Percentiles rank a stretch among this genome's conserved stretches.
phyloP scores from a whole-genome alignment of 2,888 invertebrate genomes.

The Drosophila anomalata region DNA sequence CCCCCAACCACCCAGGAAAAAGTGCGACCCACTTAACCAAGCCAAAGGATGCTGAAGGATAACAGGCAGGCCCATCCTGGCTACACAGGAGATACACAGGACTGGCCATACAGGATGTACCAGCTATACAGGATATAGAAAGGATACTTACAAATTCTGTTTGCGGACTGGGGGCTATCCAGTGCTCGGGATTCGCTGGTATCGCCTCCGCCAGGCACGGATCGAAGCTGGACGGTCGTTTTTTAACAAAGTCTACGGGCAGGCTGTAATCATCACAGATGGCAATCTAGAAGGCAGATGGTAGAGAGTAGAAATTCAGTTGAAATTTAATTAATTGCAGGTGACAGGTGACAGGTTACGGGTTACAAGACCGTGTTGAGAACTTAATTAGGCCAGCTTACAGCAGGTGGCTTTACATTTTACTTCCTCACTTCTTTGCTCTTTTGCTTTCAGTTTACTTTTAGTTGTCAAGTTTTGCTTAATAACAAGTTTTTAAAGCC shows the following conservation, averaged over 20 bases:
- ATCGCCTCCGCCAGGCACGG: slow-evolving; percentile 87
- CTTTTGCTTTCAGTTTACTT: neutral
- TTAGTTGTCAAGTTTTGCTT: neutral
- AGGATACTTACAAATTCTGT: slow-evolving; percentile 83
- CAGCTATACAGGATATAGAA: neutral
- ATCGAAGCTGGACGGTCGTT: slow-evolving; percentile 87
- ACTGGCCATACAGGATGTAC: neutral
- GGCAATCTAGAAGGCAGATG: slow-evolving; percentile 88
- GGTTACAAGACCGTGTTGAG: neutral
- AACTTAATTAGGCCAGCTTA: neutral
- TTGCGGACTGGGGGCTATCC: slow-evolving; percentile 83
- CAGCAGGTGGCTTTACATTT: neutral
- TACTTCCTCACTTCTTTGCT: neutral
- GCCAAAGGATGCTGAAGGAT: slow-evolving; percentile 12
- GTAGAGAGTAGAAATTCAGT: slow-evolving; percentile 6
- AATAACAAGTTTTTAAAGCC: no score
- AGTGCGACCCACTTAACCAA: slow-evolving; percentile 17
- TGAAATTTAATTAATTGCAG: neutral
- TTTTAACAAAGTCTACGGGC: slow-evolving; percentile 92
- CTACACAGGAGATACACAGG: neutral
- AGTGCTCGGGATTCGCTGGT: slow-evolving; percentile 83
- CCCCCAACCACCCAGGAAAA: neutral
- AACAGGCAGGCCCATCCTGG: neutral
- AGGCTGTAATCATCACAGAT: slow-evolving; percentile 94
- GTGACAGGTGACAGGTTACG: neutral